Conservation (phyloP, 2,113 vertebrate genomes). For the Pagrus major region DNA sequence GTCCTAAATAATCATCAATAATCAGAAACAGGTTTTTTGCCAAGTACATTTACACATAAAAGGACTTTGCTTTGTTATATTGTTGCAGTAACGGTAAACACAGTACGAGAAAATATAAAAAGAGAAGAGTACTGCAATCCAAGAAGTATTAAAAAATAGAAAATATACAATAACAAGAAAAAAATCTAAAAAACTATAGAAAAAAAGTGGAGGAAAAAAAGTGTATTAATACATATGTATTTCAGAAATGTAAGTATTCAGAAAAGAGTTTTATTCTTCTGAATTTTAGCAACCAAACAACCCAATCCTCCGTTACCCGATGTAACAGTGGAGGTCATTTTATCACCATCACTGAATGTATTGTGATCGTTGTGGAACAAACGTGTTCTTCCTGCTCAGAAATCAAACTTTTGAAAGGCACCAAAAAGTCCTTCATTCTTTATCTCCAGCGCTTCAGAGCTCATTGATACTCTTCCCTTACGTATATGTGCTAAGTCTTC, state of each 20-base stretch:
- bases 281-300: neutral
- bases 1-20: too few species aligned
- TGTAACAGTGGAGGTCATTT: neutral
- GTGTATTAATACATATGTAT: too few species aligned
- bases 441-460: conserved; percentile 21
- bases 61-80: too few species aligned
- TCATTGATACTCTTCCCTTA: conserved; percentile 2
- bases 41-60: too few species aligned
- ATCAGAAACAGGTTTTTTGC: too few species aligned
- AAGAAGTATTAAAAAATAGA: too few species aligned
- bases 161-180: too few species aligned
- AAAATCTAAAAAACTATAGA: too few species aligned
- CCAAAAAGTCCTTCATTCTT: conserved; percentile 5
- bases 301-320: neutral
- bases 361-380: neutral
- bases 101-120: too few species aligned
- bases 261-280: neutral
- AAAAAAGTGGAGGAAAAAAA: too few species aligned
- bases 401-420: conserved; percentile 48
- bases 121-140: too few species aligned
- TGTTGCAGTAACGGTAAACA: too few species aligned
- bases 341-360: neutral
- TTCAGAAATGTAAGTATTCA: neutral
- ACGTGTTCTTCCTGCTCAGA: neutral
- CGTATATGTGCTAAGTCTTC: conserved; percentile 13